Conservation (phyloP, 2,888 invertebrate species). For the Nebria brevicollis region DNA sequence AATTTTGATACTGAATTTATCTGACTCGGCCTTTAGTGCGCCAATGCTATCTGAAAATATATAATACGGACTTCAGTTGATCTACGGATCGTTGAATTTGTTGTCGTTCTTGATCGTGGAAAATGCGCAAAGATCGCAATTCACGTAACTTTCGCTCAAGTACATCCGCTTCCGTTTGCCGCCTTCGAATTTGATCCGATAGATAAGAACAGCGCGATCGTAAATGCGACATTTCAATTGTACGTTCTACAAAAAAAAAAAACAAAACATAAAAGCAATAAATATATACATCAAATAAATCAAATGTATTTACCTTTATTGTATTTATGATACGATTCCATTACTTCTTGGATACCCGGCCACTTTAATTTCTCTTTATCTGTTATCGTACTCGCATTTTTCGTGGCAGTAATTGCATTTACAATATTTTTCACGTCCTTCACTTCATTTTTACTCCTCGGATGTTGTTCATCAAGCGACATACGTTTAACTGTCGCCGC, state of each 20-base stretch:
- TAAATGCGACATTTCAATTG: slow-evolving; percentile 63
- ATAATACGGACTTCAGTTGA: slow-evolving; percentile 59
- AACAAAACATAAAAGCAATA: slow-evolving; percentile 23
- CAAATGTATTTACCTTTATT: slow-evolving; percentile 63
- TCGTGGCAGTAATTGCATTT: neutral
- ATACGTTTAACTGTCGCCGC: slow-evolving; percentile 20
- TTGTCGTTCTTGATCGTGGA: slow-evolving; percentile 57
- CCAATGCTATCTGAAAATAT: slow-evolving; percentile 60
- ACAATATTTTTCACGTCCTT: slow-evolving; percentile 14
- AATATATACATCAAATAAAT: neutral
- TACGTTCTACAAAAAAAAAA: slow-evolving; percentile 61
- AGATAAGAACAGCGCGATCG: slow-evolving; percentile 64
- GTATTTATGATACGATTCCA: slow-evolving; percentile 66
- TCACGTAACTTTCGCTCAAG: slow-evolving; percentile 58
- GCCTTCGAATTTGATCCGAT: slow-evolving; percentile 65
- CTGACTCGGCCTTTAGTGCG: slow-evolving; percentile 6
- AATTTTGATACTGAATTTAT: slow-evolving; percentile 25
- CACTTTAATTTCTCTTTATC: slow-evolving; percentile 58
- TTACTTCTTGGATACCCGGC: slow-evolving; percentile 66
- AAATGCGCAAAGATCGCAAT: slow-evolving; percentile 56
- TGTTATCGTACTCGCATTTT: slow-evolving; percentile 53
- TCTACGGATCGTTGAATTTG: slow-evolving; percentile 58
- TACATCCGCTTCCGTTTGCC: slow-evolving; percentile 63
- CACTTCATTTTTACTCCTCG: neutral
- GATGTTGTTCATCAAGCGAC: slow-evolving; percentile 19